Evolutionary conservation across 2,113 vertebrate genomes (phyloP).

Genomic region (Calyptommatus sinebrachiatus): DNA sequence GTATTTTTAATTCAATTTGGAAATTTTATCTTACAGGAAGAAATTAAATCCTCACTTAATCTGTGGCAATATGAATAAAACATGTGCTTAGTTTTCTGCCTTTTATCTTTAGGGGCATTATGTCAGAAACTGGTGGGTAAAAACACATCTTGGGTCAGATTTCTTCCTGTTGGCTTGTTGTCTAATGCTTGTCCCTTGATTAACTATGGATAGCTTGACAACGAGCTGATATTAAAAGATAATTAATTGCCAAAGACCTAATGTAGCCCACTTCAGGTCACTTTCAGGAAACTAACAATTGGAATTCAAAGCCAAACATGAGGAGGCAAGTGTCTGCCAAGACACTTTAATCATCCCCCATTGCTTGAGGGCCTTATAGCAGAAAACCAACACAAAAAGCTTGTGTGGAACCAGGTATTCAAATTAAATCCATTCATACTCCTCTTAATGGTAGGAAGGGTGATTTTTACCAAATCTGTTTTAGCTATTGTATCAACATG

Average conservation of each 20-base stretch:
- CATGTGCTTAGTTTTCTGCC: constrained; percentile 51
- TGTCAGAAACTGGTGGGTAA: constrained; percentile 53
- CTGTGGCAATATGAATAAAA: constrained; percentile 64
- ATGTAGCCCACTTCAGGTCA: neutral
- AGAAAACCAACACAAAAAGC: neutral
- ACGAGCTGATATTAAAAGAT: constrained; percentile 48
- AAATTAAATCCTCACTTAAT: constrained; percentile 63
- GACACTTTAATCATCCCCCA: constrained; percentile 12
- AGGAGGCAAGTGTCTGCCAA: constrained; percentile 32
- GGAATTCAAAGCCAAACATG: constrained; percentile 27
- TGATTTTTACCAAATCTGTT: neutral
- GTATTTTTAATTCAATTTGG: constrained; percentile 48
- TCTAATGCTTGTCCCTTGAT: constrained; percentile 57
- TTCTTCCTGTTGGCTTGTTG: constrained; percentile 62
- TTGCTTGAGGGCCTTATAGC: constrained; percentile 20
- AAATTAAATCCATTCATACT: neutral
- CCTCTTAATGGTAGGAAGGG: neutral
- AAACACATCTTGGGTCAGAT: constrained; percentile 54
- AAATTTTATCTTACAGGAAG: constrained; percentile 60
- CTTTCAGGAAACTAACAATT: constrained; percentile 40
- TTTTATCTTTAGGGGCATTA: constrained; percentile 53
- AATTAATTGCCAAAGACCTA: constrained; percentile 43
- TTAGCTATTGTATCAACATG: no score
- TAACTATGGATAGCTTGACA: constrained; percentile 56
- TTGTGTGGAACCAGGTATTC: constrained; percentile 5